Base-by-base conservation (phyloP, 2,113 vertebrate species). In the Phrynocephalus versicolor region DNA sequence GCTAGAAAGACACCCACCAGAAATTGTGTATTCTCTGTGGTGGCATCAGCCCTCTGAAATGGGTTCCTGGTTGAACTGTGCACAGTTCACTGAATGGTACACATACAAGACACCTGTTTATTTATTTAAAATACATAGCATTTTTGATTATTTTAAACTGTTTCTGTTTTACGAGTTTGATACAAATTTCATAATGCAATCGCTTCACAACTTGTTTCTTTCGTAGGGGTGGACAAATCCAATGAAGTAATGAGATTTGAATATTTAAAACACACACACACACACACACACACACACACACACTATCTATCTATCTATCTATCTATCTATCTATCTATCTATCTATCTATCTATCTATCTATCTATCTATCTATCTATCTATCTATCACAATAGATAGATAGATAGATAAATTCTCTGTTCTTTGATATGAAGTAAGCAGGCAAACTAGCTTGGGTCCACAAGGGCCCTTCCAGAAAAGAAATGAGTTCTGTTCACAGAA, bases 211-310 rank as follows among this genome's bases (percentile, higher is more conserved):
- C 93, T 94, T 91, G 92, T 94, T 89, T 86, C 92, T 93, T 94
- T 96, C 92, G 92, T 89, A 83, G 79, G 91, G 92, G 94, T 93
- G 94, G 94, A 95, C 5, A 96, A 95, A 95, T 95, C 94, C 95
- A 94, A 85, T 92, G 90, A 89, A 89, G 94, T 94, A 92, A 95
- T 95, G 92, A 92, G 92, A 94, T 87, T 94, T 90, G 90, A 92
- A 95, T 92, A 92, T 89, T 84, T 93, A 94, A 91, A 91, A 91
- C 71, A 90, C 91, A 92, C 88, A 88, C 82, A 87, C 87, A 89
- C 23, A 81, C 92, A 87, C 88, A 82, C 45, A 74, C n/a, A n/a
- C n/a, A n/a, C n/a, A n/a, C n/a, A n/a, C n/a, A n/a, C n/a, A n/a
- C n/a, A n/a, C n/a, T n/a, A n/a, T n/a, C n/a, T n/a, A n/a, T n/a